Evolutionary conservation across 2,113 vertebrate genomes (phyloP).

Genomic region (Sorex araneus): DNA sequence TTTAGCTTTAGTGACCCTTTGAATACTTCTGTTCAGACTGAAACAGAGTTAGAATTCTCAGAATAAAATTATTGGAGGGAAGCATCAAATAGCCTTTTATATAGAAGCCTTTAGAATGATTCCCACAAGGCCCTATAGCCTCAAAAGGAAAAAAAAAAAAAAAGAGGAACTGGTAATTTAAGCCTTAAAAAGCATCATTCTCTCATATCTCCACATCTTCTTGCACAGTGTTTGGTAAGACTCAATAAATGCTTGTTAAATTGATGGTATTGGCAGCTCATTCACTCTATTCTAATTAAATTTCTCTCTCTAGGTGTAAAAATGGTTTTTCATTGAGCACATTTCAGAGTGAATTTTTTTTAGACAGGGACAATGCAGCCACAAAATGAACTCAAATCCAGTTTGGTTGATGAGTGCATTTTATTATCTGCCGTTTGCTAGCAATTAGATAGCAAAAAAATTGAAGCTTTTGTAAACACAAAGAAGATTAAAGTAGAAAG

Average conservation of each 20-base stretch:
- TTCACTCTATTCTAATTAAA: slow-evolving; percentile 75
- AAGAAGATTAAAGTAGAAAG: slow-evolving; percentile 52
- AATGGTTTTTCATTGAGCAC: slow-evolving; percentile 70
- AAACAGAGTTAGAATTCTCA: not conserved
- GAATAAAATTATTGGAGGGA: not conserved
- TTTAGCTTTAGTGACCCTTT: not conserved
- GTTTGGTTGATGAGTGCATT: slow-evolving; percentile 72
- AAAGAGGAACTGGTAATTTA: not conserved
- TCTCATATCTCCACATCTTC: not conserved
- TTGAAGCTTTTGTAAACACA: slow-evolving; percentile 70
- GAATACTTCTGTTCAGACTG: not conserved
- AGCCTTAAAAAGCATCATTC: not conserved
- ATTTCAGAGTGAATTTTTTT: slow-evolving; percentile 56
- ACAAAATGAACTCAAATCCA: slow-evolving; percentile 69
- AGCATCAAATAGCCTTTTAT: not conserved
- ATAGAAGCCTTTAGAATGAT: not conserved
- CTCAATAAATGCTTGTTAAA: slow-evolving; percentile 55
- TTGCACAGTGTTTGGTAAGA: slow-evolving; percentile 17
- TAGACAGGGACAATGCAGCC: slow-evolving; percentile 54
- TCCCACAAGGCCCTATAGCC: not conserved
- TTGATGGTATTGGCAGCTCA: slow-evolving; percentile 67
- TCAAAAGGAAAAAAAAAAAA: not conserved
- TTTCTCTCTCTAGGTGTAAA: slow-evolving; percentile 63
- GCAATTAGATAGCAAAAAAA: slow-evolving; percentile 75
- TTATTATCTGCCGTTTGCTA: slow-evolving; percentile 74